A percentile compares a stretch with the other conserved stretches of the same genome.
Conservation (phyloP, 2,888 invertebrate genomes). For the Liopterus haemorrhoidalis region DNA sequence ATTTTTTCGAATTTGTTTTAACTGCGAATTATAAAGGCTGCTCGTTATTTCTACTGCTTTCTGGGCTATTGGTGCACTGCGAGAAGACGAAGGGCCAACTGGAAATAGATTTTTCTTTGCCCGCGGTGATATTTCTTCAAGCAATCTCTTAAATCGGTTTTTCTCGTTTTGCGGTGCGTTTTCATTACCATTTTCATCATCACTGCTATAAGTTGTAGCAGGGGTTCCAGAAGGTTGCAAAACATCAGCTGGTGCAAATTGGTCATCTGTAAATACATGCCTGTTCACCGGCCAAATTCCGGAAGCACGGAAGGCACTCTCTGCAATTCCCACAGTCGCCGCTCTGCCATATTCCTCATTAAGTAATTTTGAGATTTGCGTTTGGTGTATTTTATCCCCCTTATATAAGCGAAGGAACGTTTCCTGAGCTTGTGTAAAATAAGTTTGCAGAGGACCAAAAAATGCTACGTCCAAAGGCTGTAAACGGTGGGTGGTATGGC, state of each 20-base stretch:
- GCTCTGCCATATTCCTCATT: slow-evolving; percentile 28
- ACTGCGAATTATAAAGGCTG: slow-evolving; percentile 13
- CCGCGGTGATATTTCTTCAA: slow-evolving; percentile 21
- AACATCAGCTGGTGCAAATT: slow-evolving; percentile 21
- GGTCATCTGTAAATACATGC: slow-evolving; percentile 24
- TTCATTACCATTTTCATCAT: slow-evolving; percentile 1
- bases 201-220: slow-evolving; percentile 2
- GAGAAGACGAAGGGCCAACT: slow-evolving; percentile 3
- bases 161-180: neutral
- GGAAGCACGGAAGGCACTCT: slow-evolving; percentile 23
- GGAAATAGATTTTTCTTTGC: slow-evolving; percentile 7
- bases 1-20: slow-evolving; percentile 6
- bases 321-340: slow-evolving; percentile 26
- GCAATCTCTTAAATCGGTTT: slow-evolving; percentile 5
- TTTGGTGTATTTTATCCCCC: slow-evolving; percentile 20
- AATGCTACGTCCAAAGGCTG: slow-evolving; percentile 30
- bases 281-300: slow-evolving; percentile 30
- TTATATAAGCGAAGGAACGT: slow-evolving; percentile 26
- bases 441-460: slow-evolving; percentile 25
- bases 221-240: slow-evolving; percentile 10
- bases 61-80: slow-evolving; percentile 14
- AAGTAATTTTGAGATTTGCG: slow-evolving; percentile 25
- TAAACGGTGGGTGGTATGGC: slow-evolving; percentile 32
- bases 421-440: slow-evolving; percentile 24
- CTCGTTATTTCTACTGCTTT: slow-evolving; percentile 20